phyloP scores from a whole-genome alignment of 2,888 invertebrate species.

The Pharmacophagus antenor region DNA sequence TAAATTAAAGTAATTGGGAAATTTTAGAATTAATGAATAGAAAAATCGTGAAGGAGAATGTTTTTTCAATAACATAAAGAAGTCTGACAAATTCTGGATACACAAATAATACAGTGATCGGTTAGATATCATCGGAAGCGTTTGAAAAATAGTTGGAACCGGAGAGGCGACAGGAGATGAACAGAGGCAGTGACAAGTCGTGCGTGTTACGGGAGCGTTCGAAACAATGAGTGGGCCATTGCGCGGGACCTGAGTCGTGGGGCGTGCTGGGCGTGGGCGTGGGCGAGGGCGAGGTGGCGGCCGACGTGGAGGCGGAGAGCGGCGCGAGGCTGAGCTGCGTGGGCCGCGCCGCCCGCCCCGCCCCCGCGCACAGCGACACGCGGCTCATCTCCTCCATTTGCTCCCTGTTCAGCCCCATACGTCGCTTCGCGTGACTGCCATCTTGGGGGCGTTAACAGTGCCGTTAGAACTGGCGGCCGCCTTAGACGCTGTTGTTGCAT shows the following conservation, averaged over 20 bases:
- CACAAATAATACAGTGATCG: background rate
- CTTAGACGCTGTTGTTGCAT: slow-evolving; percentile 45
- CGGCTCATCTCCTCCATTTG: slow-evolving; percentile 79
- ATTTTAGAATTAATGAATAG: too few species aligned
- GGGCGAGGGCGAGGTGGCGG: slow-evolving; percentile 77
- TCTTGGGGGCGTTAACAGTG: slow-evolving; percentile 73
- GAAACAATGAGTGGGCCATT: slow-evolving; percentile 41
- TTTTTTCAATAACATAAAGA: background rate
- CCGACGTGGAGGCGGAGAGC: slow-evolving; percentile 73
- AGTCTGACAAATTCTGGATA: background rate
- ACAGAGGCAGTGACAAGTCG: slow-evolving; percentile 11
- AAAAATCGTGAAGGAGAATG: too few species aligned
- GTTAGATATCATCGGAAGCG: background rate
- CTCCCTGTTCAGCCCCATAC: slow-evolving; percentile 80
- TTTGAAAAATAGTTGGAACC: background rate
- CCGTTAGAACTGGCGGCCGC: slow-evolving; percentile 61
- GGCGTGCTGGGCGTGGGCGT: slow-evolving; percentile 80
- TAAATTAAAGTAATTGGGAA: too few species aligned
- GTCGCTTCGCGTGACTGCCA: slow-evolving; percentile 81
- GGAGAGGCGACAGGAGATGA: background rate
- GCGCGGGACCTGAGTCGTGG: slow-evolving; percentile 76
- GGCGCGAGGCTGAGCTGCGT: slow-evolving; percentile 72
- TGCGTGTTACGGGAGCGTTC: slow-evolving; percentile 32
- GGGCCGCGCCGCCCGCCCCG: slow-evolving; percentile 50
- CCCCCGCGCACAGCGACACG: slow-evolving; percentile 65